Conservation (phyloP, 2,888 invertebrate genomes). For the Apomyelois bistriatella region DNA sequence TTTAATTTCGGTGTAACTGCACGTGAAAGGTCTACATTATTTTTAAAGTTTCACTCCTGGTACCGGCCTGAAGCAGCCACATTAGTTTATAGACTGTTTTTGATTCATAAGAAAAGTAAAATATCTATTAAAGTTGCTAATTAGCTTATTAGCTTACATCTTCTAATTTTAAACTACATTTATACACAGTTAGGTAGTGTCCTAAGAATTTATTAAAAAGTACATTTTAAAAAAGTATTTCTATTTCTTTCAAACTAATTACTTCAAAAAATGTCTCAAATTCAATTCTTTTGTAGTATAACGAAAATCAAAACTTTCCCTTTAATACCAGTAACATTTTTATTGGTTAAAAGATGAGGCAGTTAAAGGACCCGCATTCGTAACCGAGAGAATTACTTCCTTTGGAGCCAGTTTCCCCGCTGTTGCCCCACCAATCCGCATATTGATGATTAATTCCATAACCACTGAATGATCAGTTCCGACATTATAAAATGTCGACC, state of each 20-base stretch:
- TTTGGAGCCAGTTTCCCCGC: constrained; percentile 7
- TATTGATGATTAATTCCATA: constrained; percentile 10
- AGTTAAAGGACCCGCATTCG: constrained; percentile 6
- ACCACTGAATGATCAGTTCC: constrained; percentile 4
- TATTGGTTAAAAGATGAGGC: not conserved
- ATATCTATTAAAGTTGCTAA: not conserved
- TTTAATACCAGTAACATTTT: not conserved
- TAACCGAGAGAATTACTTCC: constrained; percentile 4
- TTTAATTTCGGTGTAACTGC: not conserved
- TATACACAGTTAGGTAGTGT: too few relatives aligned
- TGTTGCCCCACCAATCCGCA: not conserved
- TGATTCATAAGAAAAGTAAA: not conserved
- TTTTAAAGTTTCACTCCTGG: too few relatives aligned
- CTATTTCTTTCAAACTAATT: too few relatives aligned
- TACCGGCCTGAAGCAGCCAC: not conserved
- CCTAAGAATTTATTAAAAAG: too few relatives aligned
- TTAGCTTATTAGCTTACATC: too few relatives aligned
- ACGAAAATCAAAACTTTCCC: not conserved
- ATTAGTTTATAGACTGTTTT: not conserved
- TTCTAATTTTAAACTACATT: too few relatives aligned
- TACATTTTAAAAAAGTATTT: too few relatives aligned
- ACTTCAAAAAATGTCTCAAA: too few relatives aligned
- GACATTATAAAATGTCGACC: not conserved
- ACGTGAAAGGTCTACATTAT: not conserved
- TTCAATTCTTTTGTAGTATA: too few relatives aligned